phyloP scores from a whole-genome alignment of 2,797 vertebrate species.

The Brachymystax lenok region DNA sequence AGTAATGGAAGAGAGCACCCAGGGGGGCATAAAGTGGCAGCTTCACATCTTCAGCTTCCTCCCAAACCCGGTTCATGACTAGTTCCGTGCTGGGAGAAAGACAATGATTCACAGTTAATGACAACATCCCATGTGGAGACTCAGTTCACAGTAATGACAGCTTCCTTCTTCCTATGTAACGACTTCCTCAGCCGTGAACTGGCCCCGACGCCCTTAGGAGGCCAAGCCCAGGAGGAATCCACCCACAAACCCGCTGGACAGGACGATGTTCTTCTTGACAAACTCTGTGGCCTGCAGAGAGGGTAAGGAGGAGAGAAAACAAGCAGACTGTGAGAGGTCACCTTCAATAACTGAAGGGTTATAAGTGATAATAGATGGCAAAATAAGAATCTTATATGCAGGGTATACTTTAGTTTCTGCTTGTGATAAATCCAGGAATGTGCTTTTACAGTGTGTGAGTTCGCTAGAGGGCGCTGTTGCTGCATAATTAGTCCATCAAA shows the following conservation, averaged over 20 bases:
- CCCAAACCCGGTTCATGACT: constrained; percentile 1
- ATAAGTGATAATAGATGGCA: background rate
- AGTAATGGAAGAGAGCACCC: background rate
- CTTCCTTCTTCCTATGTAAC: constrained; percentile 47
- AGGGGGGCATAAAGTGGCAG: constrained; percentile 26
- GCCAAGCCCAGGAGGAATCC: constrained; percentile 96
- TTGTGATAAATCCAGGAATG: background rate
- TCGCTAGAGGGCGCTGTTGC: constrained; percentile 59
- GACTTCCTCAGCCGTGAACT: background rate
- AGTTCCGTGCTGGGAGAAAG: background rate
- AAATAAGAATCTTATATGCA: background rate
- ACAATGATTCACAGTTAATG: constrained; percentile 1
- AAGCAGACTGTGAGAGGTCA: background rate
- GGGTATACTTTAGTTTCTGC: background rate
- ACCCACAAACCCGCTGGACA: constrained; percentile 94
- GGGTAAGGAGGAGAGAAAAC: background rate
- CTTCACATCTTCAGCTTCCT: constrained; percentile 33
- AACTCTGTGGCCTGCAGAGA: constrained; percentile 89
- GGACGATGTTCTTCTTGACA: constrained; percentile 94
- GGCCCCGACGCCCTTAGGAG: constrained; percentile 68
- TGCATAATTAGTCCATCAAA: background rate
- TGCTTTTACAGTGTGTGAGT: constrained; percentile 18
- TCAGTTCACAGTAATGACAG: constrained; percentile 22
- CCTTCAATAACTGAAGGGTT: background rate
- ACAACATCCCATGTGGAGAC: background rate